These are phyloP conservation scores for Pygoscelis antarcticus DNA, from an alignment of 2,113 vertebrate genomes.

Conservation along the genomic window DNA sequence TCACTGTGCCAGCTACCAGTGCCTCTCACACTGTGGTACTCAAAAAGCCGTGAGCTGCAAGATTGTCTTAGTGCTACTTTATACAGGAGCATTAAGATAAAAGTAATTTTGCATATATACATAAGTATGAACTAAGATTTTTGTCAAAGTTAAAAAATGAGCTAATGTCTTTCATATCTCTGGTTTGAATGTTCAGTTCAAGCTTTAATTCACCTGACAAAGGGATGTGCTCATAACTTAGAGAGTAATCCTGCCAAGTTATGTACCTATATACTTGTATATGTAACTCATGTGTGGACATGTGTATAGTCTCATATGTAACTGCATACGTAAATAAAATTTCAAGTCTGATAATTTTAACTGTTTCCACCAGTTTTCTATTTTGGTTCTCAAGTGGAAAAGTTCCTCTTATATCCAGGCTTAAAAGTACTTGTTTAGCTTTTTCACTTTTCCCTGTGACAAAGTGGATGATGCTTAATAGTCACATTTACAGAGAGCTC, in stretches of 20 bases:
- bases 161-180: accelerated
- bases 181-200: background rate
- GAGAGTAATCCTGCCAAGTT: accelerated
- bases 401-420: background rate
- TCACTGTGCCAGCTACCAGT: background rate
- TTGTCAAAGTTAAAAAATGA: accelerated
- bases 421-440: accelerated
- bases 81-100: too few species aligned
- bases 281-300: accelerated
- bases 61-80: background rate
- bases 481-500: background rate
- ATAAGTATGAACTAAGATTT: background rate
- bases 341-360: background rate
- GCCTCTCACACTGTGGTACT: accelerated
- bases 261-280: accelerated
- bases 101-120: background rate
- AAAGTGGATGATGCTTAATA: background rate
- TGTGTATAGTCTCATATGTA: accelerated
- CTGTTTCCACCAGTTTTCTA: accelerated
- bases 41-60: background rate
- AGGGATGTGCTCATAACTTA: too few species aligned
- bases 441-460: accelerated
- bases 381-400: background rate
- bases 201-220: background rate
- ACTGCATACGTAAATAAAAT: accelerated